These are phyloP conservation scores for Vesta saturnalis DNA, from an alignment of 2,888 invertebrate species.

Conservation along the genomic window DNA sequence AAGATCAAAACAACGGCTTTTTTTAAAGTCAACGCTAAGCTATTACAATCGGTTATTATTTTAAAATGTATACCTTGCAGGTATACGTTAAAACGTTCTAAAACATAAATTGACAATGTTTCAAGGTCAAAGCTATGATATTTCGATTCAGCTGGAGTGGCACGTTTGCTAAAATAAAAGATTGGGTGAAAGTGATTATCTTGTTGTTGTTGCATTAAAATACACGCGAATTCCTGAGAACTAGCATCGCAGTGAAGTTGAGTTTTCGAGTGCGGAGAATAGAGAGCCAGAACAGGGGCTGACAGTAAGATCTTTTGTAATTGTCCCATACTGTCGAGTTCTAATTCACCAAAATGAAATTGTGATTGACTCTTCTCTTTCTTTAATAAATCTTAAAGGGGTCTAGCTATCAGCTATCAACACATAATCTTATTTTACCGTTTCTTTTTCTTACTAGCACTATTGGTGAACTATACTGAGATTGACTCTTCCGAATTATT, in stretches of 20 bases:
- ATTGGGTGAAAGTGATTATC: slow-evolving; percentile 47
- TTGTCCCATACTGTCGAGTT: too few species aligned
- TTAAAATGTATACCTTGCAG: slow-evolving; percentile 47
- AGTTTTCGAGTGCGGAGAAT: not conserved
- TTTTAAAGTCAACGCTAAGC: slow-evolving; percentile 43
- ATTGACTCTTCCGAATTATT: not conserved
- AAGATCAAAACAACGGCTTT: slow-evolving; percentile 19
- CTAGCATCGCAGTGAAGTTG: slow-evolving; percentile 2
- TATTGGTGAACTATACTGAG: not conserved
- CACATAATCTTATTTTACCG: not conserved
- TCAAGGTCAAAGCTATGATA: slow-evolving; percentile 53
- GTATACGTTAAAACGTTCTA: slow-evolving; percentile 43
- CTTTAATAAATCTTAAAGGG: too few species aligned
- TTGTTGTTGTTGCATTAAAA: slow-evolving; percentile 46
- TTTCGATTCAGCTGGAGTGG: slow-evolving; percentile 45
- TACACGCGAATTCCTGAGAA: slow-evolving; percentile 47
- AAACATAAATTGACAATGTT: slow-evolving; percentile 45
- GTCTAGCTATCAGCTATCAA: too few species aligned
- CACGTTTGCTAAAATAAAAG: slow-evolving; percentile 51
- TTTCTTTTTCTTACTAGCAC: not conserved
- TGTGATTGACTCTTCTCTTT: too few species aligned
- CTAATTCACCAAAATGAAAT: too few species aligned
- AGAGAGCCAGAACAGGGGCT: too few species aligned
- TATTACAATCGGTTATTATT: slow-evolving; percentile 48
- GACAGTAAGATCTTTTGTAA: too few species aligned